These are phyloP conservation scores for Orientallactaga bullata DNA, from an alignment of 2,113 vertebrate species.

Conservation along the genomic window DNA sequence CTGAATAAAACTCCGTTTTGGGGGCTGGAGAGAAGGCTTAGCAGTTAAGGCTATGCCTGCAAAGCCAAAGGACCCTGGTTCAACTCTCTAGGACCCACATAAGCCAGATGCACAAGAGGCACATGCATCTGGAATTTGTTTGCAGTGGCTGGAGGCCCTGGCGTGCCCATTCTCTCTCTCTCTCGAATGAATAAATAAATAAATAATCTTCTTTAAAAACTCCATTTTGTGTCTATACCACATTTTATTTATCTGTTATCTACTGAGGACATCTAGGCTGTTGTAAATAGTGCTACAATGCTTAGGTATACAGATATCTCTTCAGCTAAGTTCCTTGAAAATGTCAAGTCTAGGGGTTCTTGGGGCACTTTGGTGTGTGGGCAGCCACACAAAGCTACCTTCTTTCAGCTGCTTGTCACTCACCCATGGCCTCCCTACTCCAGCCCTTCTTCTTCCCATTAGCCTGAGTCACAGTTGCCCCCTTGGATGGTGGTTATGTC, in stretches of 20 bases:
- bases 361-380: neutral
- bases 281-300: neutral
- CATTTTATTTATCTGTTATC: neutral
- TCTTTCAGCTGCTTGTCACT: neutral
- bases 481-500: neutral
- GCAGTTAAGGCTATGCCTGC: too few species aligned
- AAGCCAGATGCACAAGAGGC: too few species aligned
- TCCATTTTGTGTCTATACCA: neutral
- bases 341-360: neutral
- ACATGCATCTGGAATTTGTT: too few species aligned
- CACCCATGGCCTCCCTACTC: neutral
- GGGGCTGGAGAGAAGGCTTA: too few species aligned
- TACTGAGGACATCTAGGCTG: neutral
- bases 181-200: too few species aligned
- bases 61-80: too few species aligned
- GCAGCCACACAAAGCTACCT: accelerated
- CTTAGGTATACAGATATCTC: neutral
- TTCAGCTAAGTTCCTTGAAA: neutral
- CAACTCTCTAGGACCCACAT: too few species aligned
- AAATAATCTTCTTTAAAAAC: too few species aligned
- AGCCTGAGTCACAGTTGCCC: neutral
- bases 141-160: too few species aligned
- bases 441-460: neutral
- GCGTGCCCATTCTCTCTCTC: too few species aligned
- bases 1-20: too few species aligned